Percentiles rank a stretch among this genome's conserved stretches.
Evolutionary conservation across 2,113 vertebrate species (phyloP).

Genomic region (Xiphophorus maculatus): DNA sequence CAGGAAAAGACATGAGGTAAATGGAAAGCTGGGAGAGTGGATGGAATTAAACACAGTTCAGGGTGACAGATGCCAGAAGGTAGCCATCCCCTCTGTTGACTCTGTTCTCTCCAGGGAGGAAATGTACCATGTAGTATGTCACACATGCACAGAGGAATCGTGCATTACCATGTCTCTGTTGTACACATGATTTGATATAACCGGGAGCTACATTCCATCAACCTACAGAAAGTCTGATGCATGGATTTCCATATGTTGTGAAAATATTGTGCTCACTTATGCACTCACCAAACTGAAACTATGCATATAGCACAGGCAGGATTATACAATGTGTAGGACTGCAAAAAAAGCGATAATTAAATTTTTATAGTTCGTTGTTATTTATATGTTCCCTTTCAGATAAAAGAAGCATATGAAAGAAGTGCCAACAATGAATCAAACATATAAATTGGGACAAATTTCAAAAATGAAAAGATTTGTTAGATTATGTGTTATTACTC

Average conservation of each 20-base stretch:
- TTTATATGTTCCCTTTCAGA: too few species aligned
- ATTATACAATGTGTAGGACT: background rate
- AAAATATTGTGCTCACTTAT: background rate
- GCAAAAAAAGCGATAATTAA: too few species aligned
- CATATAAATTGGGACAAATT: too few species aligned
- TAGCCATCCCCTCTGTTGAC: background rate
- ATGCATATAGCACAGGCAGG: background rate
- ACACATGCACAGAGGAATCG: background rate
- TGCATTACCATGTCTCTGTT: background rate
- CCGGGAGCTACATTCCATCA: background rate
- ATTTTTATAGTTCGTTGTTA: too few species aligned
- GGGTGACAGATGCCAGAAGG: constrained; percentile 31
- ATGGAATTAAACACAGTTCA: constrained; percentile 31
- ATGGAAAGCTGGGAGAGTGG: background rate
- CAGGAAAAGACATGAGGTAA: background rate
- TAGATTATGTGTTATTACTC: too few species aligned
- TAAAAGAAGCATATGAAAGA: too few species aligned
- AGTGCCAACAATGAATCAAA: too few species aligned
- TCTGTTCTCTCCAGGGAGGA: background rate
- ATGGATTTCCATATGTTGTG: background rate
- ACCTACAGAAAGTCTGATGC: background rate
- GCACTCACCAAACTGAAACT: background rate
- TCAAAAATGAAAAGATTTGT: too few species aligned
- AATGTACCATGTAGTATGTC: background rate
- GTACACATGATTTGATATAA: background rate